Evolutionary conservation across 35 echinoderm and acorn worm species (phyloP).

Genomic region (Hemicentrotus pulcherrimus): DNA sequence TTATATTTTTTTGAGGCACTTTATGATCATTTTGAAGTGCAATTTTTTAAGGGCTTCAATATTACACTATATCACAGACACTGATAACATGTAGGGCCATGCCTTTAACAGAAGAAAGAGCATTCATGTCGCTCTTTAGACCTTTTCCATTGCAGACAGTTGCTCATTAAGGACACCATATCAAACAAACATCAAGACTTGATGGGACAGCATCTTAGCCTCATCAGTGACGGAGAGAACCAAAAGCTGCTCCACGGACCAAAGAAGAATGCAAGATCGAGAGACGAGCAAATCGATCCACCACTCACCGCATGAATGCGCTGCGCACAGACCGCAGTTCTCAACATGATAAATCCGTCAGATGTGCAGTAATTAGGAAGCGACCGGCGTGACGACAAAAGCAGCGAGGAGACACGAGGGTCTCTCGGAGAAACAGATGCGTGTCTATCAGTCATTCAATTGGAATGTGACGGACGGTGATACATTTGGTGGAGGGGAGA

Average conservation of each 20-base stretch:
- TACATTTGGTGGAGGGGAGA: background rate
- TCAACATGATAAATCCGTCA: background rate
- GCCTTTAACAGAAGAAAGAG: no score
- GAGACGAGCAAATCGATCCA: background rate
- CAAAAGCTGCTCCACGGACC: background rate
- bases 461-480: background rate
- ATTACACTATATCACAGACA: no score
- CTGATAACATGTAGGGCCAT: no score
- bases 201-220: background rate
- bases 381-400: background rate
- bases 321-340: background rate
- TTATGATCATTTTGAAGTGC: no score
- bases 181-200: background rate
- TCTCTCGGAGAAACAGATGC: background rate
- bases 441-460: conserved; percentile 1
- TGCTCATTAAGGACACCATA: conserved; percentile 11
- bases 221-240: background rate
- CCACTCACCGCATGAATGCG: background rate
- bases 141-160: background rate
- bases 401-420: background rate
- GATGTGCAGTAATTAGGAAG: background rate
- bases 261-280: background rate
- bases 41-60: no score
- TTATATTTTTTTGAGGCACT: no score
- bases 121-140: background rate